Percentiles rank a stretch among this genome's conserved stretches.
phyloP scores from a whole-genome alignment of 2,113 vertebrate species.

The Sapayoa aenigma region DNA sequence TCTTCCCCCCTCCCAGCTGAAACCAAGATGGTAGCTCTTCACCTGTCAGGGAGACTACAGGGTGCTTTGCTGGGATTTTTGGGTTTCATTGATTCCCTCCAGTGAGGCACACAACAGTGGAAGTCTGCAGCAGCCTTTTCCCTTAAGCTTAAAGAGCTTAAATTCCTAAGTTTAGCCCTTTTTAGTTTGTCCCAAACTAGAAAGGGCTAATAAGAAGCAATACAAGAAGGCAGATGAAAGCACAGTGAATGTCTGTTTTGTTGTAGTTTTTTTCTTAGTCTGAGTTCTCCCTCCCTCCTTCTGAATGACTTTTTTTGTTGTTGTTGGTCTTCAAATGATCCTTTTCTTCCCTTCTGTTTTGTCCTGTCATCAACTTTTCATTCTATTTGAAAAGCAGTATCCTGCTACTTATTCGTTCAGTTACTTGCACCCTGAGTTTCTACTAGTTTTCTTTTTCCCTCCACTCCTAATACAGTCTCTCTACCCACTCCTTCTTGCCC shows the following conservation, averaged over 20 bases:
- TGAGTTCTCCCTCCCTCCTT: neutral
- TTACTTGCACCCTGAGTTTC: neutral
- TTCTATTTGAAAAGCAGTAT: neutral
- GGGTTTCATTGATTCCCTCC: neutral
- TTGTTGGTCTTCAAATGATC: neutral
- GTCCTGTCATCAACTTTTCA: neutral
- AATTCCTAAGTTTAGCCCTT: too few species aligned
- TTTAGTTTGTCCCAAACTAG: too few species aligned
- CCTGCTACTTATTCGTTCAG: neutral
- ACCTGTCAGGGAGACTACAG: neutral
- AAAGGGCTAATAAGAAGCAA: neutral
- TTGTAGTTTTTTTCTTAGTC: neutral
- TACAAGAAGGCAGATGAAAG: rapidly evolving
- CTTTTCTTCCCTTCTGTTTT: neutral
- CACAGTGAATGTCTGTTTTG: neutral
- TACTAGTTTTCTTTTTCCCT: neutral
- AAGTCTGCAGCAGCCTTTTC: neutral
- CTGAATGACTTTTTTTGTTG: neutral
- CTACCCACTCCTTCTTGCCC: neutral
- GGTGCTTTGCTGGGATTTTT: neutral
- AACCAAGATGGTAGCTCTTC: neutral
- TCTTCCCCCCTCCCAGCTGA: neutral
- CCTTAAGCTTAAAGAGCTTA: neutral
- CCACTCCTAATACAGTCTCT: too few species aligned
- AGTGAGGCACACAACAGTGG: neutral